phyloP scores from a whole-genome alignment of 2,113 vertebrate genomes.

The Chaetodon trifascialis region DNA sequence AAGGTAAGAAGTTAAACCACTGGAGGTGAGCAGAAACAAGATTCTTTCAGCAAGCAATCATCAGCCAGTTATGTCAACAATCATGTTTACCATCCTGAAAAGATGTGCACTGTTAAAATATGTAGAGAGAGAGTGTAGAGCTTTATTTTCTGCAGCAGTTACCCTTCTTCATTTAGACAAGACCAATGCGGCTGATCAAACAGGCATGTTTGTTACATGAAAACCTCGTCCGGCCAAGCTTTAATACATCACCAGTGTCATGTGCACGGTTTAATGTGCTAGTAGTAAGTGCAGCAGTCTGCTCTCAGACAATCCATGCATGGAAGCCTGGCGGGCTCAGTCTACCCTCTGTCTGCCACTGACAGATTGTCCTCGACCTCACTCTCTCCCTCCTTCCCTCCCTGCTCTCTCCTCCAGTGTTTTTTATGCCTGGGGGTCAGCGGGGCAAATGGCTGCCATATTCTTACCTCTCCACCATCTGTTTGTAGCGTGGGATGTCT shows the following conservation, averaged over 20 bases:
- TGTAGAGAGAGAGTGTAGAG: not conserved
- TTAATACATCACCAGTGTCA: conserved; percentile 36
- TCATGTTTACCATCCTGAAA: not conserved
- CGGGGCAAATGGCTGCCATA: conserved; percentile 54
- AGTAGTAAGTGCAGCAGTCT: conserved; percentile 64
- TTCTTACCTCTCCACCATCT: conserved; percentile 87
- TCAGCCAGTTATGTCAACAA: not conserved
- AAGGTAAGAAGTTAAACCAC: not conserved
- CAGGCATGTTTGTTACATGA: conserved; percentile 2
- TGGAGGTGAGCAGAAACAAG: not conserved
- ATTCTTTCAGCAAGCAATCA: not conserved
- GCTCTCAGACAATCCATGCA: conserved; percentile 68
- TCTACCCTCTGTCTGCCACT: conserved; percentile 66
- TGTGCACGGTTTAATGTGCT: conserved; percentile 40
- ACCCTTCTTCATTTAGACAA: not conserved
- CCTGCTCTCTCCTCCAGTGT: conserved; percentile 3
- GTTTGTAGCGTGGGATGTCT: conserved; percentile 87
- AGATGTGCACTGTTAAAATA: too few relatives aligned
- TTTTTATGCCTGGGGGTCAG: conserved; percentile 61
- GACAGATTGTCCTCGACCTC: conserved; percentile 68
- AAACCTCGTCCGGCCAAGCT: conserved; percentile 1
- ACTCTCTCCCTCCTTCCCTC: not conserved
- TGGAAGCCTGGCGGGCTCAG: conserved; percentile 60
- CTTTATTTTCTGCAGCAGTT: not conserved
- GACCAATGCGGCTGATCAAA: conserved; percentile 9